Percentiles rank a stretch among this genome's conserved stretches.
Conservation (phyloP, 2,888 invertebrate species). For the Taphrorychus bicolor region DNA sequence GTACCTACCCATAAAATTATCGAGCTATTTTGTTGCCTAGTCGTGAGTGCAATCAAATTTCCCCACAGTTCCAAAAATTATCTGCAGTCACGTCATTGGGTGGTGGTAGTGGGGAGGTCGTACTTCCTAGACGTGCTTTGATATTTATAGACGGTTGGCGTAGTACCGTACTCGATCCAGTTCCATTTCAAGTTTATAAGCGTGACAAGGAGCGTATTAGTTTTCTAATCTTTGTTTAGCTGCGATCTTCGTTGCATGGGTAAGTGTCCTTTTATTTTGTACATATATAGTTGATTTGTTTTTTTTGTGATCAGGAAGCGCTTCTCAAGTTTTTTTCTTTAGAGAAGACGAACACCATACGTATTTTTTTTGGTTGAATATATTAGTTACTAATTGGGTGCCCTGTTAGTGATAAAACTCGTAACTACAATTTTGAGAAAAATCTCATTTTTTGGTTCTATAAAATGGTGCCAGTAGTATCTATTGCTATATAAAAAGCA, state of each 20-base stretch:
- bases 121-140: conserved; percentile 1
- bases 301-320: background rate
- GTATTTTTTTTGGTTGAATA: too few species aligned
- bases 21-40: too few species aligned
- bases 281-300: background rate
- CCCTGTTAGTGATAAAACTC: too few species aligned
- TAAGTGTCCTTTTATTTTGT: conserved; percentile 53
- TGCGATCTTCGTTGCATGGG: conserved; percentile 64
- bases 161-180: conserved; percentile 39
- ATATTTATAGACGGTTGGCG: conserved; percentile 38
- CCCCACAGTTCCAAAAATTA: conserved; percentile 25
- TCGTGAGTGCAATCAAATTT: too few species aligned
- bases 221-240: conserved; percentile 48
- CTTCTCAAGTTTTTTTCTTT: background rate
- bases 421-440: too few species aligned
- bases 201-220: conserved; percentile 13
- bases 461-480: too few species aligned
- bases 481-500: too few species aligned
- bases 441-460: too few species aligned
- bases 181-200: conserved; percentile 18
- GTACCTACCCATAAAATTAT: too few species aligned
- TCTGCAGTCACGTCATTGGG: conserved; percentile 25
- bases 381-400: too few species aligned
- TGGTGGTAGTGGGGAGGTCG: conserved; percentile 22
- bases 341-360: too few species aligned